Base-by-base conservation (phyloP, 2,797 vertebrate genomes). In the Trematomus bernacchii region DNA sequence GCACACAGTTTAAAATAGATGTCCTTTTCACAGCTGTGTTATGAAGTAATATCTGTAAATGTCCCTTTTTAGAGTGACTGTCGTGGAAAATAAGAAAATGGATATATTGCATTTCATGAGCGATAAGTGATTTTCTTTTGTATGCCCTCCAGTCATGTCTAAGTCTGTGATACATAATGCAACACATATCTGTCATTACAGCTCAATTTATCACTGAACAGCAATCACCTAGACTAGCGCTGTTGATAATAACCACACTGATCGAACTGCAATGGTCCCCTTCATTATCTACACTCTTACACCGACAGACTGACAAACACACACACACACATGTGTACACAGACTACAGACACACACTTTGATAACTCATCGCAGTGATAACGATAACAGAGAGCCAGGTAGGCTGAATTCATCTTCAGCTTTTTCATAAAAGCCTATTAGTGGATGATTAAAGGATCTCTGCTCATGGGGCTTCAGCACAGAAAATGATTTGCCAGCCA, bases 401-500 rank as follows among this genome's bases (percentile, higher is more conserved):
- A 91, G 84, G 71, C 89, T 87, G 90, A 91, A 92, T 92, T 92
- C 90, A 92, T 93, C 90, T 93, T 87, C 87, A 82, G 90, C 80
- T 91, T 91, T 91, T 92, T 92, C 92, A 93, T 91, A 92, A 94
- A 91, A 91, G 85, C 90, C 89, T 92, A 92, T 94, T 93, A 94
- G 91, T 58, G 68, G 78, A 91, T 93, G 93, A 94, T 94, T 94
- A 94, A 94, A 94, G 91, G 88, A 89, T 90, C 87, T 87, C 76
- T 88, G 87, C 89, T 90, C 90, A 84, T 79, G 88, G 84, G 87
- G 84, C 85, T 82, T 89, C 77, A 57, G 82, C 90, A 76, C 75
- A 67, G 85, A 90, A 86, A 87, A 89, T 85, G 83, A 91, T 91
- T 93, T 90, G 77, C 90, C 82, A 90, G 85, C 88, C 83, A 84